Base-by-base conservation (phyloP, 2,888 invertebrate species). In the Pinctada fucata region DNA sequence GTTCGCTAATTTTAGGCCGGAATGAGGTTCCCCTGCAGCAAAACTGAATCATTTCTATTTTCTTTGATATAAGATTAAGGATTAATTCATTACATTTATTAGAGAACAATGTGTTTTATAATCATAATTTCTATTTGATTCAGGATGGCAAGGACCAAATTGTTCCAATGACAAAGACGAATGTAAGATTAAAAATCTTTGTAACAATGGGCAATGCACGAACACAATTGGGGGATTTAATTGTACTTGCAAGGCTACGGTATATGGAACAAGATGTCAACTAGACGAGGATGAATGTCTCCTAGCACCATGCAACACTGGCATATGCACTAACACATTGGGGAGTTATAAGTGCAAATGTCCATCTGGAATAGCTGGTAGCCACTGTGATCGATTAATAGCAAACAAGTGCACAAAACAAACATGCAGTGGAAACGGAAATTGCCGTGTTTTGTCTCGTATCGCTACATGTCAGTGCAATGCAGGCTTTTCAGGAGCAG, bases 261-360 rank as follows among this genome's bases (percentile, higher is more conserved):
- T 74, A 16, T 64, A 64, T 16, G 78, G 78, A 47, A 16, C 47
- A 3, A 70, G n/a, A 3, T 78, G 78, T 65, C 67, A 74, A 47
- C 50, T 16, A 3, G 73, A 78, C 49, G 64, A 58, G 31, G 51
- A 78, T 74, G 78, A 78, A 70, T 78, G 73, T 74, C 49, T 68
- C 45, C 3, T n/a, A 3, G 51, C 52, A 0, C 58, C 58, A 3
- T 52, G 66, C 31, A 73, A 78, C 52, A 64, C 63, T 13, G 78
- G 69, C 6, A n/a, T 48, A 6, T 78, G 78, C 50, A 72, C 74
- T 16, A 78, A 78, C 51, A 74, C 51, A 64, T 13, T 16, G 0
- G 78, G 78, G n/a, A 68, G 69, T 45, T 78, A 68, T 69, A 6
- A 58, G n/a, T 78, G 78, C 4, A 48, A 16, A 8, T 78, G 78